A percentile compares a stretch with the other conserved stretches of the same genome.
phyloP scores from a whole-genome alignment of 2,888 invertebrate genomes.

The Lathronympha strigana region DNA sequence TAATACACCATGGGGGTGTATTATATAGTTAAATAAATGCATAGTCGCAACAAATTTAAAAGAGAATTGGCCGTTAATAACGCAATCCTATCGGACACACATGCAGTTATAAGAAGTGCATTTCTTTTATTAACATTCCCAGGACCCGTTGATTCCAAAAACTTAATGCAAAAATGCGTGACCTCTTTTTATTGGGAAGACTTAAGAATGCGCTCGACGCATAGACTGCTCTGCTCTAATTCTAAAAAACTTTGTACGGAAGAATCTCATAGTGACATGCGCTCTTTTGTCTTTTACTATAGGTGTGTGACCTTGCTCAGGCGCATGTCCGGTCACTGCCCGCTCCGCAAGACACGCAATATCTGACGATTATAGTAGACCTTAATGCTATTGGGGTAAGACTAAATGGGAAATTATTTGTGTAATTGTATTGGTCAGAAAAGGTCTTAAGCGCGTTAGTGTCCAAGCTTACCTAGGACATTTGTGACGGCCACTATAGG shows the following conservation, averaged over 20 bases:
- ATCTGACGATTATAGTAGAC: neutral
- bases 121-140: neutral
- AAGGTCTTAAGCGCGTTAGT: neutral
- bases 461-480: neutral
- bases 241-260: neutral
- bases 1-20: too few relatives aligned
- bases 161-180: conserved; percentile 11
- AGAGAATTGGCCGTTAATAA: too few relatives aligned
- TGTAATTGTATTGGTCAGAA: neutral
- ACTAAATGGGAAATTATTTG: neutral
- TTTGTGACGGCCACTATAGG: neutral
- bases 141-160: conserved; percentile 9
- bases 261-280: neutral
- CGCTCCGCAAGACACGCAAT: neutral
- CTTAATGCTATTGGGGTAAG: neutral
- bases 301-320: neutral
- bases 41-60: too few relatives aligned
- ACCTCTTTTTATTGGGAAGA: conserved; percentile 16
- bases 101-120: neutral
- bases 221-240: neutral
- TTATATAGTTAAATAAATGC: too few relatives aligned
- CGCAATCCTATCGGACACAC: too few relatives aligned
- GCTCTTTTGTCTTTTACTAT: neutral
- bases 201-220: conserved; percentile 10
- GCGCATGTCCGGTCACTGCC: conserved; percentile 21